Evolutionary conservation across 2,888 invertebrate genomes (phyloP), one percentile per base, ranked within the genome.

Genomic region (Notocelia uddmanniana): DNA sequence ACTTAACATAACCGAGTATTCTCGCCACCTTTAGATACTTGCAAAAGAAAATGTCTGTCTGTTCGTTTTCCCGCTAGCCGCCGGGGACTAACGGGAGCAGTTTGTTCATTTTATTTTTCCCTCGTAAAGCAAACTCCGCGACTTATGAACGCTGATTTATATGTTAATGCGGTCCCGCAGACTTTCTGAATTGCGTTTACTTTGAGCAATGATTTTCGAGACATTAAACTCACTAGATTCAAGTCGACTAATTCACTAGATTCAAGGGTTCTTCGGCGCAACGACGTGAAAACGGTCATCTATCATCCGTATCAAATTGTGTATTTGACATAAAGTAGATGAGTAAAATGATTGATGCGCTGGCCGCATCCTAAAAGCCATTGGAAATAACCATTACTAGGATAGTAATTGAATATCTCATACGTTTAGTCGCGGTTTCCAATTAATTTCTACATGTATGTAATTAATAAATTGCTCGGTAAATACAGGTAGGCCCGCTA

Each of bases 281-380:
- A 83, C 84, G 84, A 81, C 82, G 80, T 81, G 79, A 82, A 81
- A 82, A 80, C 80, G 83, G 83, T 81, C 85, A 91, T 93, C 92
- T 86, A 93, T 93, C 92, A 92, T 83, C 77, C 75, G 83, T 89
- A 92, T 92, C 91, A 91, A 91, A 92, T 90, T 91, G 92, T 89
- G 88, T 90, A 89, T 90, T 89, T 89, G 92, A 92, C 91, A 89
- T 83, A 88, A 89, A 92, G 90, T 92, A 89, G 90, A 92, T 89
- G 90, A 89, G 90, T 68, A 88, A 87, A 87, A 90, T 92, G 93
- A 93, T 93, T 91, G 90, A 93, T 93, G 90, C 80, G 82, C 78
- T 79, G 81, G 80, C 84, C 85, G 86, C 84, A 87, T 84, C 84
- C 83, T 78, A 76, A 83, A 86, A 82, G 81, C 83, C 81, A 83